Base-by-base conservation (phyloP, 2,113 vertebrate species). In the Felis chaus region DNA sequence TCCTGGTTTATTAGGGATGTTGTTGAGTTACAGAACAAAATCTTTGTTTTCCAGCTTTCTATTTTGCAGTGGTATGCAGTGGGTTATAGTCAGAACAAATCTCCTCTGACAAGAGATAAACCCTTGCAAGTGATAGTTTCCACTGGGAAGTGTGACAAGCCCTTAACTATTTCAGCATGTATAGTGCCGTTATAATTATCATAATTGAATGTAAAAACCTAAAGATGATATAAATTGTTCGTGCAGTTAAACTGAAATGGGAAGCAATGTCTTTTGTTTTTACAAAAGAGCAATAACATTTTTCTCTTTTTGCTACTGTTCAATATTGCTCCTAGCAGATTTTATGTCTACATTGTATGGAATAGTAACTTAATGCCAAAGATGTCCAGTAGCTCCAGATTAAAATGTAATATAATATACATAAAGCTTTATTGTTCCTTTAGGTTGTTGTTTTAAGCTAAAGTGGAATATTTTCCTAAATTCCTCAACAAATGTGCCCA, bases 351-450 rank as follows among this genome's bases (percentile, higher is more conserved):
- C 1, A 0, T 81, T 39, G 23, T 91, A 29, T 61, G 53, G 66
- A 97, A 97, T 91, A 98, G 91, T 94, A 98, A 96, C 27, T 91
- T 87, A 94, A 94, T 11, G 4, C 82, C 89, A 88, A 97, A 97
- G 74, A 97, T 98, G 90, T 96, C 92, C 94, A 93, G 93, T 94
- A 55, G 31, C 87, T 98, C 41, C 91, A 81, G 83, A 95, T 98
- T 98, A 97, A 98, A 98, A 97, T 71, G 78, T 93, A 69, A 78
- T 94, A 31, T 65, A 97, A 96, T 94, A 94, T 89, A 91, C 39
- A 81, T 86, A 95, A 97, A 97, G 94, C 95, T 97, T 98, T 98
- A 94, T 96, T 97, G 85, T 98, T 97, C 86, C 85, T 98, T 96
- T 97, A 93, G 93, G 33, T 98, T 96, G 96, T 96, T 98, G 74